phyloP scores from a whole-genome alignment of 1,140 invertebrate genomes.

The Dryas iulia region DNA sequence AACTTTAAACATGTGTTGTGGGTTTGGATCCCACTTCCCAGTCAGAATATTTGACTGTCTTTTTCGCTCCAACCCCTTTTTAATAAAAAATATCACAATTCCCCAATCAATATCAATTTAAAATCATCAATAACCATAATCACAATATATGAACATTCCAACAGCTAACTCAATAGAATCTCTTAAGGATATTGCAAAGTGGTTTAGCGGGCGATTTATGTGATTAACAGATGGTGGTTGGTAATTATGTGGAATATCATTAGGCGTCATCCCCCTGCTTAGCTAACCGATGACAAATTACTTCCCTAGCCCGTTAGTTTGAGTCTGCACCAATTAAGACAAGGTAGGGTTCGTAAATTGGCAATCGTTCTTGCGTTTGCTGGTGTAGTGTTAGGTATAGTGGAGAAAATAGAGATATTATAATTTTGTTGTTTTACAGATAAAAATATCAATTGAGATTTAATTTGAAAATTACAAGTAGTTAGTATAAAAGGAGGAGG shows the following conservation, averaged over 20 bases:
- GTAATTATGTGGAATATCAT: conserved; percentile 77
- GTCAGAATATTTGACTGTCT: too few relatives aligned
- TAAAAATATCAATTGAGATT: not conserved
- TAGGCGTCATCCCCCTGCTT: conserved; percentile 64
- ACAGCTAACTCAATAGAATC: not conserved
- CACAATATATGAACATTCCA: not conserved
- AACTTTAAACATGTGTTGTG: too few relatives aligned
- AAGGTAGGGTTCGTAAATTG: conserved; percentile 74
- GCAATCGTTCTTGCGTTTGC: conserved; percentile 75
- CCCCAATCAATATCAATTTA: too few relatives aligned
- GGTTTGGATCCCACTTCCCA: too few relatives aligned
- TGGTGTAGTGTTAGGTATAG: conserved; percentile 38
- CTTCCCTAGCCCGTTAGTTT: conserved; percentile 62
- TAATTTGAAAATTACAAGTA: too few relatives aligned
- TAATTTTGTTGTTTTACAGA: conserved; percentile 48
- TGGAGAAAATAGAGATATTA: conserved; percentile 43
- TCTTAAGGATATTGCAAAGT: not conserved
- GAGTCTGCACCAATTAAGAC: conserved; percentile 71
- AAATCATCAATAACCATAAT: not conserved
- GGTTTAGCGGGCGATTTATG: conserved; percentile 57
- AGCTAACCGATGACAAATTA: conserved; percentile 79
- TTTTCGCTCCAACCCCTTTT: too few relatives aligned
- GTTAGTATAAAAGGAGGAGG: too few relatives aligned
- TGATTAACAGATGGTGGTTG: conserved; percentile 74
- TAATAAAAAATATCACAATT: too few relatives aligned